These are phyloP conservation scores for Lasioglossum figueresi DNA, from an alignment of 2,888 invertebrate genomes.

Conservation along the genomic window DNA sequence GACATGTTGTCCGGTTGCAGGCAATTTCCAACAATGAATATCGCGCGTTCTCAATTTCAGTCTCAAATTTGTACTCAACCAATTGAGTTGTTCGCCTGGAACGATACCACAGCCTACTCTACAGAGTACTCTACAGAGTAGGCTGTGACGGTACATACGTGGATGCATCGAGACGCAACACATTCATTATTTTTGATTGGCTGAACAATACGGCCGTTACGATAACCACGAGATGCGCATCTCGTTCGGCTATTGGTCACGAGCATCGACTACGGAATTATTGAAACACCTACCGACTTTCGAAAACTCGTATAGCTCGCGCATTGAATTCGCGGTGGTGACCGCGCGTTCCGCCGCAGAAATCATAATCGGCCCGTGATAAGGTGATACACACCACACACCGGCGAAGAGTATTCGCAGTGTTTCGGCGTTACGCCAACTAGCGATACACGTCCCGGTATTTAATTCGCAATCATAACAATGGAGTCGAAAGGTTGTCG, in stretches of 20 bases:
- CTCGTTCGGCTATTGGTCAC: constrained; percentile 36
- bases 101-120: too few relatives aligned
- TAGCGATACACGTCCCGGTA: constrained; percentile 40
- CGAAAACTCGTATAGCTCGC: constrained; percentile 21
- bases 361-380: background rate
- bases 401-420: background rate
- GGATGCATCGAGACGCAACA: constrained; percentile 10
- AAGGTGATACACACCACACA: background rate
- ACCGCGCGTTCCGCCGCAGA: background rate
- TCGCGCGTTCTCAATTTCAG: background rate
- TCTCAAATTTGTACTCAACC: background rate
- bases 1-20: background rate
- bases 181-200: constrained; percentile 35
- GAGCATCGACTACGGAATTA: constrained; percentile 2
- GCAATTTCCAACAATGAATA: constrained; percentile 14
- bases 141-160: too few relatives aligned
- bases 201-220: background rate
- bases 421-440: background rate
- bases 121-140: too few relatives aligned
- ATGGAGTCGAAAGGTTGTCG: constrained; percentile 44
- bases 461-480: constrained; percentile 52
- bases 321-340: background rate
- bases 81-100: background rate
- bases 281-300: constrained; percentile 35
- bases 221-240: background rate